These are phyloP conservation scores for Pipistrellus pipistrellus DNA, from an alignment of 2,797 vertebrate species.

Conservation along the genomic window DNA sequence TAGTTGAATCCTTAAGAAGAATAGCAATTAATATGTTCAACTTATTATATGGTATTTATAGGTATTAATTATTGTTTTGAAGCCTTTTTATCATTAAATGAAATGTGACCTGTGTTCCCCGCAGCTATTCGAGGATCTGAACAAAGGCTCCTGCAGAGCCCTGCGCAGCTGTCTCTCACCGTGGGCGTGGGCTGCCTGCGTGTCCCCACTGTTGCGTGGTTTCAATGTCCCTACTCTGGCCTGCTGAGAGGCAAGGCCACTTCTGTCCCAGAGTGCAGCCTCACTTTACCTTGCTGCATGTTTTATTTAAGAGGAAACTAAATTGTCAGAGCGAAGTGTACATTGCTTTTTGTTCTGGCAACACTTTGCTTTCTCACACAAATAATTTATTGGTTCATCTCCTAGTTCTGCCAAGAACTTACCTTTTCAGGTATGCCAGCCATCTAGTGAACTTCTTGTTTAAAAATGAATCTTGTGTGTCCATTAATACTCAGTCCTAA, in stretches of 20 bases:
- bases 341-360: constrained; percentile 93
- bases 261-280: constrained; percentile 89
- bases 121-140: too few relatives aligned
- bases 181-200: constrained; percentile 85
- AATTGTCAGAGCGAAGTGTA: constrained; percentile 92
- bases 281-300: constrained; percentile 90
- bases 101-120: fast-evolving
- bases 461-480: constrained; percentile 78
- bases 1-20: neutral
- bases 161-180: constrained; percentile 68
- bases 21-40: too few relatives aligned
- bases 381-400: constrained; percentile 92
- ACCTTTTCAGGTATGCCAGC: constrained; percentile 88
- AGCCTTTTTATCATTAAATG: neutral
- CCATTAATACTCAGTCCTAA: constrained; percentile 72
- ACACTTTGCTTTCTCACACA: constrained; percentile 92
- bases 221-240: constrained; percentile 89
- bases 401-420: constrained; percentile 88
- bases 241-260: constrained; percentile 90
- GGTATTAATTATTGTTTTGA: neutral
- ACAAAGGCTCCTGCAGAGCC: neutral
- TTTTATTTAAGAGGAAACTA: constrained; percentile 94
- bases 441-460: constrained; percentile 78
- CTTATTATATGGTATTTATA: neutral
- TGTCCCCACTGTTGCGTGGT: constrained; percentile 89